Conservation (phyloP, 1,140 invertebrate genomes). For the Calliopsis andreniformis region DNA sequence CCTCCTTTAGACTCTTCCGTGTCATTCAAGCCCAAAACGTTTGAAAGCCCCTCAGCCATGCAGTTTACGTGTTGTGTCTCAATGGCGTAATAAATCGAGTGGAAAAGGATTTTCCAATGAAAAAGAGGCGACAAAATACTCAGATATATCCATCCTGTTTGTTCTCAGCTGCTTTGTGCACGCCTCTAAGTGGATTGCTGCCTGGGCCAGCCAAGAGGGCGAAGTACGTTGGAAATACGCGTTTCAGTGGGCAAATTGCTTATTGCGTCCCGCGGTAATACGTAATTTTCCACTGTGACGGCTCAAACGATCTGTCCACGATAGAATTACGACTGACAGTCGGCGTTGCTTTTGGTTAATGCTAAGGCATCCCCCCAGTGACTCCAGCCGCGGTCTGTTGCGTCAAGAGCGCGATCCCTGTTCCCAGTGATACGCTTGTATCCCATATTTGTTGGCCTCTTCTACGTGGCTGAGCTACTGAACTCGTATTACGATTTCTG, state of each 20-base stretch:
- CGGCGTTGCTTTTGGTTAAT: constrained; percentile 12
- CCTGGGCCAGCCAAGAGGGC: background rate
- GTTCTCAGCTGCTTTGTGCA: constrained; percentile 28
- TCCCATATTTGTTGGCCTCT: background rate
- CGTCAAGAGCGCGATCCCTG: background rate
- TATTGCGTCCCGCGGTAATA: constrained; percentile 38
- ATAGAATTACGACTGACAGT: constrained; percentile 24
- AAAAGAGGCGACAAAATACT: background rate
- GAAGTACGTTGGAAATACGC: constrained; percentile 42
- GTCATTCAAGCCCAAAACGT: too few relatives aligned
- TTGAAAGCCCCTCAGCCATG: too few relatives aligned
- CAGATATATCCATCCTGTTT: background rate
- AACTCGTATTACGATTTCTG: background rate
- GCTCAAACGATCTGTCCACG: constrained; percentile 35
- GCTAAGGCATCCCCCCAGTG: background rate
- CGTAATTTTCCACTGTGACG: constrained; percentile 33
- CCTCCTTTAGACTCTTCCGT: too few relatives aligned
- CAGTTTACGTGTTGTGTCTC: too few relatives aligned
- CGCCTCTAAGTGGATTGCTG: constrained; percentile 30
- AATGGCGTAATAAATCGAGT: too few relatives aligned
- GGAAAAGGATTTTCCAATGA: background rate
- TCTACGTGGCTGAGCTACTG: background rate
- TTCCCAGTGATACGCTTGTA: background rate
- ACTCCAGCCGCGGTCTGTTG: background rate
- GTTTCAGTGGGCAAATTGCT: constrained; percentile 32